These are phyloP conservation scores for Unio delphinus DNA, from an alignment of 2,888 invertebrate species.

Conservation along the genomic window DNA sequence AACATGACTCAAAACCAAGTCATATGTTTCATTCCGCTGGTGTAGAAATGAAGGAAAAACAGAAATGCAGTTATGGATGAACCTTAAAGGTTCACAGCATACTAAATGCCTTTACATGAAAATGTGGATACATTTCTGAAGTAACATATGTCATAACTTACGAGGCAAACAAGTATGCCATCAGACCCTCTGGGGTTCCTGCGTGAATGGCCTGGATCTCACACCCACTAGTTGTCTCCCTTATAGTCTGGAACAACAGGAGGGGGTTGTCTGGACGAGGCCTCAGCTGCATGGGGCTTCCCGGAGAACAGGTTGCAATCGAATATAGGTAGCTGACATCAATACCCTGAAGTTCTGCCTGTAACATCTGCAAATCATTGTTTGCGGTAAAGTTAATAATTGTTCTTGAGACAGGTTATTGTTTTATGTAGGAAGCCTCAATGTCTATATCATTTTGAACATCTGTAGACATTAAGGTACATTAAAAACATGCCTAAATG, in stretches of 20 bases:
- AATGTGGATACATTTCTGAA: neutral
- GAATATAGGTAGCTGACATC: constrained; percentile 55
- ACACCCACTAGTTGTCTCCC: constrained; percentile 46
- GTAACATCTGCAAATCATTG: constrained; percentile 54
- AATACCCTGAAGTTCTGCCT: constrained; percentile 62
- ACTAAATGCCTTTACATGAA: too few species aligned
- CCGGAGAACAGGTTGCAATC: constrained; percentile 42
- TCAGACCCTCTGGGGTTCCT: constrained; percentile 62
- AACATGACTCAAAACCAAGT: too few species aligned
- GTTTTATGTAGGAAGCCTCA: too few species aligned
- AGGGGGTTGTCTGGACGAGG: constrained; percentile 56
- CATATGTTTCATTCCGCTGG: too few species aligned
- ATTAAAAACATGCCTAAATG: too few species aligned
- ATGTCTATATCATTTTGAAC: too few species aligned
- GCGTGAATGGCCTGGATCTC: constrained; percentile 63
- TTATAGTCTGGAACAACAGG: constrained; percentile 61
- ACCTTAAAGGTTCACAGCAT: too few species aligned
- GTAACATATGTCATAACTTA: constrained; percentile 35
- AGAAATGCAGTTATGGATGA: too few species aligned
- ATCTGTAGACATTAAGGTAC: too few species aligned
- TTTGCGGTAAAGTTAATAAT: neutral
- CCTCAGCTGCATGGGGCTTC: constrained; percentile 47
- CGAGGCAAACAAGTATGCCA: constrained; percentile 66
- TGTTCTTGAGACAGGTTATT: too few species aligned
- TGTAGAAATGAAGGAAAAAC: too few species aligned